Percentiles rank a stretch among this genome's conserved stretches.
Evolutionary conservation across 2,113 vertebrate genomes (phyloP).

Genomic region (Redunca redunca): DNA sequence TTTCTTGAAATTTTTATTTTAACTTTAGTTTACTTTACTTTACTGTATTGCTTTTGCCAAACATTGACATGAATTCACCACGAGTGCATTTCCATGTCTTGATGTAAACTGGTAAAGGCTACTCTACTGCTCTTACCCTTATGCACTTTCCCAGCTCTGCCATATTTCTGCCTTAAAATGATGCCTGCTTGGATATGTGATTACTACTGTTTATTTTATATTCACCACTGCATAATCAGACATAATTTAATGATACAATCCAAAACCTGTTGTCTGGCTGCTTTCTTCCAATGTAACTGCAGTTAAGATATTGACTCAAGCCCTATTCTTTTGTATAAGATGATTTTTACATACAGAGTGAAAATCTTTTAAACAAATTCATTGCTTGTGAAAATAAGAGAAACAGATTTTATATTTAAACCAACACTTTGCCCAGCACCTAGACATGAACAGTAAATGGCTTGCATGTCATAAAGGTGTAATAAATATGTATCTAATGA

Average conservation of each 20-base stretch:
- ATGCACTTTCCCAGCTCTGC: neutral
- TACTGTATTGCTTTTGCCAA: too few species aligned
- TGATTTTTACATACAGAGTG: neutral
- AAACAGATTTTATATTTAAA: neutral
- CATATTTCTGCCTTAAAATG: neutral
- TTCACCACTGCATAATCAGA: neutral
- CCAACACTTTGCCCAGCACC: neutral
- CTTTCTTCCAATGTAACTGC: neutral
- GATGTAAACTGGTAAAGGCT: conserved; percentile 10
- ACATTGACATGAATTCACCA: too few species aligned
- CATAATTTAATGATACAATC: neutral
- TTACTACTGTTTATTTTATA: conserved; percentile 18
- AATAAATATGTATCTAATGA: neutral
- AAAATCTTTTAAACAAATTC: neutral
- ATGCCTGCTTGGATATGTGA: neutral
- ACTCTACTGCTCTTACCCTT: neutral
- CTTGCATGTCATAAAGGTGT: neutral
- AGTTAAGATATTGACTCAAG: neutral
- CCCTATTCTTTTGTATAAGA: neutral
- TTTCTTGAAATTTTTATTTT: too few species aligned
- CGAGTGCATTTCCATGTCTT: neutral
- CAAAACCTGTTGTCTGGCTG: neutral
- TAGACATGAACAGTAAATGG: neutral
- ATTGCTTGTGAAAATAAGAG: neutral
- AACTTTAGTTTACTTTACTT: too few species aligned